Evolutionary conservation across 2,888 invertebrate species (phyloP), one percentile per base, ranked within the genome.

Genomic region (Hemithea aestivaria): DNA sequence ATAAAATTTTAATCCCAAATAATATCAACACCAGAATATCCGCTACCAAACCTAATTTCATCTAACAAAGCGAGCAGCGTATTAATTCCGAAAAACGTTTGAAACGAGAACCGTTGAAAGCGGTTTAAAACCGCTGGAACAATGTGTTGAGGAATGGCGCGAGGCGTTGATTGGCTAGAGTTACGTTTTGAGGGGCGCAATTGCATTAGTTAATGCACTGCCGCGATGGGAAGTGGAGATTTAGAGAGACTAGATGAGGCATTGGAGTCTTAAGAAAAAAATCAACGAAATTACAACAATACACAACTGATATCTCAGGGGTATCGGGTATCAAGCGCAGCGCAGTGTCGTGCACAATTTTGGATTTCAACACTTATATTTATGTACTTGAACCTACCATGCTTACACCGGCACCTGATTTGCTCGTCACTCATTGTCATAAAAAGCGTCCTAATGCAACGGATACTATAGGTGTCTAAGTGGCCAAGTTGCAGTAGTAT

Each of bases 181-280:
- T 79, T 74, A 81, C 66, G 68, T 72, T 77, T 69, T 68, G 71
- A 74, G 75, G 64, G 73, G 78, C 64, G 76, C 71, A 71, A 75
- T 82, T 73, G 80, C 76, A 82, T 83, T 81, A 79, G 77, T 68
- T 76, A 73, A 77, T 77, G 72, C 66, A 69, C 62, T 49, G 63
- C 16, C 16, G 51, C 56, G 53, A 65, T 52, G 65, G 60, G 67
- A 72, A 71, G 66, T 59, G 59, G 50, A 25, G 56, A 40, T 31
- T 3, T 51, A 48, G 30, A 31, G 22, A 26, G 10, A 20, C 27
- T 45, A 27, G 39, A 45, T 23, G 21, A 11, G 20, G 10, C 8
- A 6, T 8, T 10, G 24, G 24, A 24, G 8, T 9, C 24, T 24
- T 24, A 5, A 24, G 10, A 8, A 8, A 24, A 16, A 16, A 16